Evolutionary conservation across 2,113 vertebrate genomes (phyloP).

Genomic region (Pungitius pungitius): DNA sequence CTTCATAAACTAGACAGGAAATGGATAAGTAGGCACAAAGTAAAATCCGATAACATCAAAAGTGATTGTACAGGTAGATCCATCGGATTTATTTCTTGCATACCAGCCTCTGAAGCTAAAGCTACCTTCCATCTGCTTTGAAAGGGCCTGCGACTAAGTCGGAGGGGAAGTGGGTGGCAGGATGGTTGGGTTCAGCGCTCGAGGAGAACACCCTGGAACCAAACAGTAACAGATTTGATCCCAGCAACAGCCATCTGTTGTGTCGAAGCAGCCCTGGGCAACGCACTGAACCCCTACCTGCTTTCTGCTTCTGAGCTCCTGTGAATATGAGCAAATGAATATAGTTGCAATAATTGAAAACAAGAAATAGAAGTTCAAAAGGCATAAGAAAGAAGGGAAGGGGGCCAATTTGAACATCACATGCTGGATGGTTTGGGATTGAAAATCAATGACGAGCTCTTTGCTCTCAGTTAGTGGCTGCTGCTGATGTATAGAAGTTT

Average conservation of each 20-base stretch:
- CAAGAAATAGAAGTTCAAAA: background rate
- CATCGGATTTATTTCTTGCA: constrained; percentile 38
- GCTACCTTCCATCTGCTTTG: constrained; percentile 73
- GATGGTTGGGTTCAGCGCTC: constrained; percentile 55
- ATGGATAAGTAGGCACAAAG: constrained; percentile 36
- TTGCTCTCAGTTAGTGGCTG: background rate
- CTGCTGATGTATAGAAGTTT: constrained; percentile 2
- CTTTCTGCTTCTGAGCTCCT: constrained; percentile 34
- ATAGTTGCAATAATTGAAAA: constrained; percentile 14
- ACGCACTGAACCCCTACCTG: constrained; percentile 55
- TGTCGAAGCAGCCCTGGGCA: constrained; percentile 58
- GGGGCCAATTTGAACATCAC: background rate
- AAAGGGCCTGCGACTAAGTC: constrained; percentile 71
- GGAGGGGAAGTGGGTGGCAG: constrained; percentile 61
- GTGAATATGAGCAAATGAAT: constrained; percentile 9
- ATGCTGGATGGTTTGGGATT: background rate
- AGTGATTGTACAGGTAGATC: constrained; percentile 50
- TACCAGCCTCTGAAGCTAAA: constrained; percentile 64
- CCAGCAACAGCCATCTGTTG: constrained; percentile 75
- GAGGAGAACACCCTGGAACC: constrained; percentile 74
- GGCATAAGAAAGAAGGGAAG: background rate
- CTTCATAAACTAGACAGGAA: constrained; percentile 29
- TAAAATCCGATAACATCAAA: constrained; percentile 39
- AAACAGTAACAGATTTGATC: constrained; percentile 75
- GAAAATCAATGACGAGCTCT: background rate